phyloP scores from a whole-genome alignment of 2,113 vertebrate genomes.

The Leucosticte australis region DNA sequence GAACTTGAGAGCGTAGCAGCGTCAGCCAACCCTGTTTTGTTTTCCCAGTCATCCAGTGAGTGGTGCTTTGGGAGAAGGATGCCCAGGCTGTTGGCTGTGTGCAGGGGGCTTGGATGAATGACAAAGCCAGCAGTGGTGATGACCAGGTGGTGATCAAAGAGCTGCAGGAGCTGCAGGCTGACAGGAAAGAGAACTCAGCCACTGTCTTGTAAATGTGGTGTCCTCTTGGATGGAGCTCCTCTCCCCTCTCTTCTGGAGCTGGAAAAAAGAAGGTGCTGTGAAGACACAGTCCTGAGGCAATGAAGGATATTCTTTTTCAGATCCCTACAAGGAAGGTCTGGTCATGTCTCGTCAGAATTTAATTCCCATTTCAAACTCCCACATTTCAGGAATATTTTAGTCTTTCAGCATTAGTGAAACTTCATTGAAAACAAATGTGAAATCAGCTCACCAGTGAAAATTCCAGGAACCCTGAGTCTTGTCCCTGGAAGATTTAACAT shows the following conservation, averaged over 20 bases:
- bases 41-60: neutral
- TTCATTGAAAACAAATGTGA: neutral
- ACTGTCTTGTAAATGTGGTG: neutral
- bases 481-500: neutral
- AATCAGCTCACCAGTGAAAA: neutral
- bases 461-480: neutral
- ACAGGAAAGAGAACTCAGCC: neutral
- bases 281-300: neutral
- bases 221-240: neutral
- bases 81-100: neutral
- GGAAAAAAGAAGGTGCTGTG: neutral
- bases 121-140: neutral
- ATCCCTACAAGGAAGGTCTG: neutral
- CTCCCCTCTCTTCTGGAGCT: neutral
- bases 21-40: conserved; percentile 2
- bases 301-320: neutral
- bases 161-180: neutral
- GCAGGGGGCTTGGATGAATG: neutral
- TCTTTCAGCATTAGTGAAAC: neutral
- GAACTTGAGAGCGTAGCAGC: neutral
- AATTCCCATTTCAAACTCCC: neutral
- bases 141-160: neutral
- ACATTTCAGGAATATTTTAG: neutral
- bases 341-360: neutral
- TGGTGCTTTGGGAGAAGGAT: neutral